Base-by-base conservation (phyloP, 2,797 vertebrate genomes). In the Neopelma chrysocephalum region DNA sequence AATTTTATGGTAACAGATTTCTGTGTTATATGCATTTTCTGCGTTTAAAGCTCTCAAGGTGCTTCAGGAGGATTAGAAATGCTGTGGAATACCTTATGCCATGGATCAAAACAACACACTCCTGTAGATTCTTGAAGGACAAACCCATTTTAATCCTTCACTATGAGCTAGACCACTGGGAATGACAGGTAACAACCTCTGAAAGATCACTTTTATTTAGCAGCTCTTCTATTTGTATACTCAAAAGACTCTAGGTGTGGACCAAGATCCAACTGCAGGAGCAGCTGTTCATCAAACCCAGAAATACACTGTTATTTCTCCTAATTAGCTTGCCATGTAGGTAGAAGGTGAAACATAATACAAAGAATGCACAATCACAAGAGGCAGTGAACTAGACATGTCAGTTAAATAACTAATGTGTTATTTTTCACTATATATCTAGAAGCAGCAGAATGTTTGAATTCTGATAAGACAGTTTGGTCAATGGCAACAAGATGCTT, bases 311-410 rank as follows among this genome's bases (percentile, higher is more conserved):
- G 38, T 25, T 82, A 47, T 38, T 80, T 36, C 66, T 84, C 32
- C 23, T 54, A 65, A 29, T n/a, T 26, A 75, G 3, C 47, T 82
- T 82, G 25, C 20, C 10, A 3, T 22, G 34, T 26, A 57, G 38
- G 23, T 14, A 21, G 40, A 62, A 62, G 36, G 47, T 45, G 48
- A 89, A 22, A 48, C 10, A 31, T 5, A 42, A 60, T 10, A n/a
- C 8, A n/a, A 1, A 32, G 56, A 64, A 78, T 38, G 34, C 29
- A 68, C 26, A 51, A 26, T 43, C 3, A 1, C 27, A 70, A 56
- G 20, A 60, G 25, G 31, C 40, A 66, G 21, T 11, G 51, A 66
- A n/a, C 12, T 75, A 0, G 0, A 36, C 2, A 7, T 10, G 13
- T 29, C 40, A 25, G 21, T 81, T 76, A 29, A 58, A 58, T 36